Conservation (phyloP, 2,113 vertebrate species). For the Cynocephalus volans region DNA sequence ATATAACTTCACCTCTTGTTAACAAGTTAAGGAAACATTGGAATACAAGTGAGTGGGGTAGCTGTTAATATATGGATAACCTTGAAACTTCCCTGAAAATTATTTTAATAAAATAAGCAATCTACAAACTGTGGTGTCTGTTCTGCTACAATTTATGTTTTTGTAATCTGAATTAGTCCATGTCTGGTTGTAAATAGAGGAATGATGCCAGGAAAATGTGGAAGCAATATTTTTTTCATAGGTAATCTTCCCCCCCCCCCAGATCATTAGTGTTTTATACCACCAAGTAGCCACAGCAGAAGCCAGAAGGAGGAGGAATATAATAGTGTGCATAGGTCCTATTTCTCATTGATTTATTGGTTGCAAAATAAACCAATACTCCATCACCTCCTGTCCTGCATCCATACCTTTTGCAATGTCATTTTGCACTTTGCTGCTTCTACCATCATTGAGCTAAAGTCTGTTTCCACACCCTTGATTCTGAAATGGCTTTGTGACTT, state of each 20-base stretch:
- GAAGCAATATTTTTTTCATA: not conserved
- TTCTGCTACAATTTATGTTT: slow-evolving; percentile 23
- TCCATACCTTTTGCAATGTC: not conserved
- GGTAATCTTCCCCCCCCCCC: not conserved
- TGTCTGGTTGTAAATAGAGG: slow-evolving; percentile 61
- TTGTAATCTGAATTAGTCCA: slow-evolving; percentile 17
- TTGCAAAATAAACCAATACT: not conserved
- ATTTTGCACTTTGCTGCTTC: not conserved
- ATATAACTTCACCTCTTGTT: not conserved
- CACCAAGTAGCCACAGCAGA: not conserved
- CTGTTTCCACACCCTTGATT: not conserved
- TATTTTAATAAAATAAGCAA: slow-evolving; percentile 17
- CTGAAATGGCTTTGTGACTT: not conserved
- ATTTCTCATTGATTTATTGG: not conserved
- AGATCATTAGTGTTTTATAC: not conserved
- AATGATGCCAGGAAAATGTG: slow-evolving; percentile 22
- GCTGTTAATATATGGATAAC: not conserved
- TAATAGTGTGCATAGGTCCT: too few relatives aligned
- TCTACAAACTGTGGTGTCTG: not conserved
- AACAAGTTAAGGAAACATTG: not conserved
- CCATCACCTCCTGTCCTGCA: not conserved
- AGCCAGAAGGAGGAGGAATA: not conserved
- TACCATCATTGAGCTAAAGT: not conserved
- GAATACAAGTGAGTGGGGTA: not conserved
- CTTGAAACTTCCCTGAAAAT: not conserved